A percentile compares a stretch with the other conserved stretches of the same genome.
These are phyloP conservation scores for Eumacrocentrus americanus DNA, from an alignment of 2,888 invertebrate genomes.

Conservation along the genomic window DNA sequence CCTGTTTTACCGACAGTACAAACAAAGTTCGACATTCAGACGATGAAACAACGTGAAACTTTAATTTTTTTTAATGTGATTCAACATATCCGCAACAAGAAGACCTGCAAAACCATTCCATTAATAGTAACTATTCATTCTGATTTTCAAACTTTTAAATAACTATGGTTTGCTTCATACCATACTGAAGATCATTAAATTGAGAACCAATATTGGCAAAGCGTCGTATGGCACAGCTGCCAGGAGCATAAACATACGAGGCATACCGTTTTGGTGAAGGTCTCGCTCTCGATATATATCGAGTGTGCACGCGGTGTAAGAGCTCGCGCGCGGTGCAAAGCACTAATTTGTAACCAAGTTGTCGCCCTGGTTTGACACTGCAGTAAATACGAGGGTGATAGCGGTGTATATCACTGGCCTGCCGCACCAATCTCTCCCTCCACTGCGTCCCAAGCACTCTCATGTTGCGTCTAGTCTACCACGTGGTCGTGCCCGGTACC, in stretches of 20 bases:
- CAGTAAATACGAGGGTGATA: conserved; percentile 60
- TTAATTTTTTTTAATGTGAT: no score
- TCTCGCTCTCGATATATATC: conserved; percentile 31
- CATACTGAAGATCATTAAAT: conserved; percentile 59
- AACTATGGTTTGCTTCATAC: no score
- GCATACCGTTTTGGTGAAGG: conserved; percentile 42
- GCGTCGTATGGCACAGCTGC: conserved; percentile 55
- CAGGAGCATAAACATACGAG: conserved; percentile 57
- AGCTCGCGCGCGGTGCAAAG: conserved; percentile 44
- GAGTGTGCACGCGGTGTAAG: conserved; percentile 27
- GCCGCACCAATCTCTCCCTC: conserved; percentile 34
- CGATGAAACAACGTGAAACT: no score
- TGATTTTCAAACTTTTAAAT: no score
- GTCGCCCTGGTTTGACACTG: conserved; percentile 60
- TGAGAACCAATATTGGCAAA: conserved; percentile 60
- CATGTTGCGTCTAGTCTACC: not conserved
- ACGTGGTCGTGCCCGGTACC: not conserved
- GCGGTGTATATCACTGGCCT: conserved; percentile 57
- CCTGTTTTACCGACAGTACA: no score
- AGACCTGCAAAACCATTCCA: no score
- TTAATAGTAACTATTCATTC: no score
- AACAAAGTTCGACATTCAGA: no score
- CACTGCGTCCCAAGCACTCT: not conserved
- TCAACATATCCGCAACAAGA: no score
- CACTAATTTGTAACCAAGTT: conserved; percentile 61